Base-by-base conservation (phyloP, 2,113 vertebrate species). In the Gorsachius goisagi region DNA sequence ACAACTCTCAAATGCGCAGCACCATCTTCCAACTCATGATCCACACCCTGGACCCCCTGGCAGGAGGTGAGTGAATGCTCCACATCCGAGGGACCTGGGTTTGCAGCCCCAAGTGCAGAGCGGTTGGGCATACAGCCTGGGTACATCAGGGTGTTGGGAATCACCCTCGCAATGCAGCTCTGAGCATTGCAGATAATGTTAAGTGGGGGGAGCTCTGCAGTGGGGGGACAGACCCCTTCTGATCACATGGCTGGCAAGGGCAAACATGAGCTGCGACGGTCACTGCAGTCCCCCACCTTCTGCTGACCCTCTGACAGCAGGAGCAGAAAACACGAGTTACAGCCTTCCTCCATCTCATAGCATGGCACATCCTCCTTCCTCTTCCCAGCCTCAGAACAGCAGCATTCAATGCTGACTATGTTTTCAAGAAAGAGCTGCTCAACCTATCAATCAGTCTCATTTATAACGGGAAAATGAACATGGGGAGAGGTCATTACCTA, bases 1-100 rank as follows among this genome's bases (percentile, higher is more conserved):
- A 99, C 98, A 99, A 99, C 98, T 99, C 99, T 66, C 99, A 98
- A 74, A 98, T 99, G 98, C 98, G 99, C 39, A 98, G 96, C 98
- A 99, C 99, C 97, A 98, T 99, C 97, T 99, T 99, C 96, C 99
- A 99, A 60, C 99, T 99, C 88, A 99, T 99, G 99, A 98, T 99
- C 96, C 99, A 99, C 97, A 99, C 99, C 32, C 97, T 99, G 97
- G 99, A 99, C 96, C 99, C 99, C 81, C 93, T 99, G 76, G 98
- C 98, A 95, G 98, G 99, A 96, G 99, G 99, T 99, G 98, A 99
- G 99, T 97, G 69, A 75, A 39, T 24, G 74, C 44, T 78, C 35
- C 59, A 11, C 14, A 8, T 11, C 84, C 6, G 23, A 33, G 7
- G 6, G 50, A 16, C 21, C 22, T 23, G 49, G 37, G 17, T 59